phyloP scores from a whole-genome alignment of 2,797 vertebrate genomes.

The Gephyroberyx darwinii region DNA sequence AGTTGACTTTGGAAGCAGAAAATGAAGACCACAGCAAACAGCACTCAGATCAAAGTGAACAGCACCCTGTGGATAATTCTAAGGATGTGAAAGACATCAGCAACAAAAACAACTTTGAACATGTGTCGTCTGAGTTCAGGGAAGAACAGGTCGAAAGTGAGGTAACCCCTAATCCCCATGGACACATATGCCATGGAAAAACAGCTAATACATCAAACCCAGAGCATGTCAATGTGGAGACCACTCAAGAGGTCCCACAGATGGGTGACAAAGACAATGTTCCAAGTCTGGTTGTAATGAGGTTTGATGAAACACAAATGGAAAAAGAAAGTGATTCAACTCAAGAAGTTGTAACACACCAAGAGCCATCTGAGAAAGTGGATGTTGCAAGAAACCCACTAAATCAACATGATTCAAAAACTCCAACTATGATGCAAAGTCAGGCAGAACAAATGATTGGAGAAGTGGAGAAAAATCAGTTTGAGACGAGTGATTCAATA shows the following conservation, averaged over 20 bases:
- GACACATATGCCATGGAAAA: slow-evolving; percentile 16
- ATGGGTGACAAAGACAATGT: slow-evolving; percentile 2
- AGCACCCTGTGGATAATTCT: slow-evolving; percentile 13
- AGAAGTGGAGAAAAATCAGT: slow-evolving; percentile 34
- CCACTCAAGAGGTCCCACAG: slow-evolving; percentile 29
- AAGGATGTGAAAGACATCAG: neutral
- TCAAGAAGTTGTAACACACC: slow-evolving; percentile 23
- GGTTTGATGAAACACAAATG: slow-evolving; percentile 30
- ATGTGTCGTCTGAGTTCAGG: slow-evolving; percentile 25
- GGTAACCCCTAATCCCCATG: slow-evolving; percentile 27
- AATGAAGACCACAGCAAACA: slow-evolving; percentile 12
- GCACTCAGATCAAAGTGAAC: slow-evolving; percentile 28
- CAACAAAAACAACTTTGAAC: neutral
- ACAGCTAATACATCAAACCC: neutral
- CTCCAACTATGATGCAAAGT: neutral
- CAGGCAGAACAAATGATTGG: neutral
- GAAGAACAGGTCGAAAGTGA: slow-evolving; percentile 29
- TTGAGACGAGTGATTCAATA: slow-evolving; percentile 21
- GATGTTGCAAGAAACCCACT: slow-evolving; percentile 22
- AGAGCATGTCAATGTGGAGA: slow-evolving; percentile 14
- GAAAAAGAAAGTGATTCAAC: slow-evolving; percentile 26
- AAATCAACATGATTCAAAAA: slow-evolving; percentile 26
- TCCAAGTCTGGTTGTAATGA: slow-evolving; percentile 12
- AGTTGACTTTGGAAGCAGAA: slow-evolving; percentile 15
- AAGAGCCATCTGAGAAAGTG: slow-evolving; percentile 20